Evolutionary conservation across 2,113 vertebrate species (phyloP).

Genomic region (Tachuris rubrigastra): DNA sequence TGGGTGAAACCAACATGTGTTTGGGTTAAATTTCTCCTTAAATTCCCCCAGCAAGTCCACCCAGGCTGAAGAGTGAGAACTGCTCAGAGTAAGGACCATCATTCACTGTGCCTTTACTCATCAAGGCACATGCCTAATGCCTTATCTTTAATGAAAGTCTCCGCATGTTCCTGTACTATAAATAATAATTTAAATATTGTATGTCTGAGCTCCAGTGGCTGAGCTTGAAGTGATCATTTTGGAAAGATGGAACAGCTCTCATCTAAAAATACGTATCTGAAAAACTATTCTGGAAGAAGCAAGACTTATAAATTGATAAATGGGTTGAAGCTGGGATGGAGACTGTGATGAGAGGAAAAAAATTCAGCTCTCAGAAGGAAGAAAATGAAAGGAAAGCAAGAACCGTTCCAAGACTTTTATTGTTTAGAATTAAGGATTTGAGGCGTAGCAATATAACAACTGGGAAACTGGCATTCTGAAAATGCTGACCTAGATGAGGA

Average conservation of each 20-base stretch:
- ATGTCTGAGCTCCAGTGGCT: constrained; percentile 61
- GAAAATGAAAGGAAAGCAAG: constrained; percentile 27
- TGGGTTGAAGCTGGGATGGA: constrained; percentile 47
- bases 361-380: constrained; percentile 45
- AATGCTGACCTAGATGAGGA: constrained; percentile 62
- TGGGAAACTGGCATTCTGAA: constrained; percentile 29
- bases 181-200: constrained; percentile 72
- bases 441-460: not conserved
- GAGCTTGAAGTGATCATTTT: constrained; percentile 68
- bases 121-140: constrained; percentile 35
- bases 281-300: constrained; percentile 56
- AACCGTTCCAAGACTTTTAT: constrained; percentile 9
- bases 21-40: not conserved
- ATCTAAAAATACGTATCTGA: constrained; percentile 61
- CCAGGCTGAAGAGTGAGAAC: not conserved
- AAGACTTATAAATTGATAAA: constrained; percentile 58
- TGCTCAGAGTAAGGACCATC: not conserved
- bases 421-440: constrained; percentile 53
- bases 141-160: constrained; percentile 57
- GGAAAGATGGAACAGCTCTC: constrained; percentile 61
- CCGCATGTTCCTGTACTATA: constrained; percentile 62
- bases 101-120: constrained; percentile 19
- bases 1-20: not conserved
- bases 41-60: not conserved
- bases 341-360: constrained; percentile 22